phyloP scores from a whole-genome alignment of 1,140 invertebrate species.

The Ctenoplectra terminalis region DNA sequence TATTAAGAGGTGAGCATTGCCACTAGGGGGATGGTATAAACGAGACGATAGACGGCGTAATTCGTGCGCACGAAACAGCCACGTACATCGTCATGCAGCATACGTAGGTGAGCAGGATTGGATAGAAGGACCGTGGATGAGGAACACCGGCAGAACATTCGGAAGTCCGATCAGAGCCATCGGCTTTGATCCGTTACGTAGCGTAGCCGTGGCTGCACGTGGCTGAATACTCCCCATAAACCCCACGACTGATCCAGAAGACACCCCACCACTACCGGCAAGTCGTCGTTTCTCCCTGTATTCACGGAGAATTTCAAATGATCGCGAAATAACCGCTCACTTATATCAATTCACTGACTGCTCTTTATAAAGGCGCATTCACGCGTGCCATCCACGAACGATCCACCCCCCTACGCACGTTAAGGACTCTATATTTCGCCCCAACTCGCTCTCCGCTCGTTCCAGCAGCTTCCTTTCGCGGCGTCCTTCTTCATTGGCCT shows the following conservation, averaged over 20 bases:
- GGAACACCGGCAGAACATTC: conserved; percentile 54
- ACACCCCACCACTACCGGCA: neutral
- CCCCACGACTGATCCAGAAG: conserved; percentile 8
- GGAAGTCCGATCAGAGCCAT: conserved; percentile 67
- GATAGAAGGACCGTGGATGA: conserved; percentile 24
- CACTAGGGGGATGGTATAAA: conserved; percentile 28
- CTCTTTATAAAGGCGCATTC: conserved; percentile 82
- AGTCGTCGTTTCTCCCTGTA: conserved; percentile 39
- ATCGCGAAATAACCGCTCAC: conserved; percentile 83
- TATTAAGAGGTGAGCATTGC: conserved; percentile 39
- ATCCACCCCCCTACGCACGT: conserved; percentile 55
- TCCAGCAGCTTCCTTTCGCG: conserved; percentile 27
- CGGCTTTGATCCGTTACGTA: conserved; percentile 76
- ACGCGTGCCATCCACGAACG: conserved; percentile 78
- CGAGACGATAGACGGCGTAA: conserved; percentile 18
- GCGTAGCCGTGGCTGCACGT: conserved; percentile 57
- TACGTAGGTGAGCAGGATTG: conserved; percentile 7
- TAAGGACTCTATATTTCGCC: conserved; percentile 60
- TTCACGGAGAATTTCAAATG: conserved; percentile 78
- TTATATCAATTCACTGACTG: conserved; percentile 82
- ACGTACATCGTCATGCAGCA: neutral
- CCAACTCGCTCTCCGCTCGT: conserved; percentile 3
- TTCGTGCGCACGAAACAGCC: conserved; percentile 3
- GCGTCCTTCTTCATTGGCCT: conserved; percentile 39
- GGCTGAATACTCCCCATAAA: conserved; percentile 63